Base-by-base conservation (phyloP, 2,113 vertebrate genomes). In the Prunella himalayana region DNA sequence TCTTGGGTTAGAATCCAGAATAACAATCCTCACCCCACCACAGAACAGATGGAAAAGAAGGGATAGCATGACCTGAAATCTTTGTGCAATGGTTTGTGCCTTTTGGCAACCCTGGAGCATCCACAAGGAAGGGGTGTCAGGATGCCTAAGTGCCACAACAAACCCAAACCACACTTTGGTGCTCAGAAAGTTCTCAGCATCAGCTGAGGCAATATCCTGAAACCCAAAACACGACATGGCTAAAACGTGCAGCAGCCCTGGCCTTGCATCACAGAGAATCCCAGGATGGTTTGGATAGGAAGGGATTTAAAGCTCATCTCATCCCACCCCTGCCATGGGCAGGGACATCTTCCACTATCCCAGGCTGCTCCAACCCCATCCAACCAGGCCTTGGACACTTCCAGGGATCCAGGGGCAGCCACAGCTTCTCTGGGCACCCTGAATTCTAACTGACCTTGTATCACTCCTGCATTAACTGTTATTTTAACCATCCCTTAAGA, bases 201-300 rank as follows among this genome's bases (percentile, higher is more conserved):
- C 24, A 49, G 57, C 39, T 79, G 15, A 28, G 39, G 57, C 56
- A 76, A 37, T 15, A 13, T 6, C 56, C 2, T 4, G 47, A 73
- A 82, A 82, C 24, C 64, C 49, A 35, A 49, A 70, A 60, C 13
- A n/a, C 0, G 0, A 33, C 0, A 2, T 25, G 50, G 31, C 37
- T 65, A 12, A 81, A 31, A 63, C 44, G 35, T 28, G 50, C 35
- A 35, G 8, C 21, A 45, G 10, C 14, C 22, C 31, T 6, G 15
- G 50, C 23, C 54, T 28, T 28, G 41, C 27, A 27, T 0, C 2
- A 35, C 0, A 45, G 1, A 14, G 33, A 59, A 44, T 14, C 10
- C 28, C 60, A 59, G 27, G 12, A 33, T 20, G 27, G 45, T 28
- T 51, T 88, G 59, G 51, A 28, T 9, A 2, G 50, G 31, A 71